Conservation (phyloP, 2,797 vertebrate species). For the Sphenopsis melanotis region DNA sequence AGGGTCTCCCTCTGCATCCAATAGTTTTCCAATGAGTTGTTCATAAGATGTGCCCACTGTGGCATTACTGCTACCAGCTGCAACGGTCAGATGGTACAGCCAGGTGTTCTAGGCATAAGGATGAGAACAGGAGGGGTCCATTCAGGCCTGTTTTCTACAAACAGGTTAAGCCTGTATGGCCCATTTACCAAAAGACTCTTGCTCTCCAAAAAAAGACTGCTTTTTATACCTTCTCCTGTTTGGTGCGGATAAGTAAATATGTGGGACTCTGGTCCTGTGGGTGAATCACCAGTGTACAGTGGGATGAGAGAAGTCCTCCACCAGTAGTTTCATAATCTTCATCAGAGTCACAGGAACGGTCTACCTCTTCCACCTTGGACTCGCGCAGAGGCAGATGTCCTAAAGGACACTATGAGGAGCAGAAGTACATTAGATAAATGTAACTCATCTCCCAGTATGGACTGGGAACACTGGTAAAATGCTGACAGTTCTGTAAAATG, state of each 20-base stretch:
- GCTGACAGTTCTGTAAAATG: not conserved
- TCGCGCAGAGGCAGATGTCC: constrained; percentile 83
- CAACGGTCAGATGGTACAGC: constrained; percentile 91
- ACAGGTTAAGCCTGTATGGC: not conserved
- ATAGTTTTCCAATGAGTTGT: constrained; percentile 87
- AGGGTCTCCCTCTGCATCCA: constrained; percentile 87
- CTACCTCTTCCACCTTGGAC: constrained; percentile 88
- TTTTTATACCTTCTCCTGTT: constrained; percentile 88
- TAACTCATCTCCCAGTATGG: not conserved
- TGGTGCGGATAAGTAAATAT: constrained; percentile 92
- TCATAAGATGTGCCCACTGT: constrained; percentile 90
- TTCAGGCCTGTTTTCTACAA: not conserved
- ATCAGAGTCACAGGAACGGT: constrained; percentile 93
- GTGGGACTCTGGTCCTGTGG: constrained; percentile 92
- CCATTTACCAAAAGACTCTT: not conserved
- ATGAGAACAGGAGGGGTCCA: not conserved
- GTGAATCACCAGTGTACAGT: constrained; percentile 89
- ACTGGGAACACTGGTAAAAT: not conserved
- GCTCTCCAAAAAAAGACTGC: not conserved
- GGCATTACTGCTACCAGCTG: constrained; percentile 82
- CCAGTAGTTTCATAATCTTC: constrained; percentile 90
- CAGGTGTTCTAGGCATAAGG: constrained; percentile 83
- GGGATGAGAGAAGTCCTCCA: constrained; percentile 86
- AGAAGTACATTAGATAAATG: not conserved
- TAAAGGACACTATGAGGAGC: constrained; percentile 80